Percentiles rank a stretch among this genome's conserved stretches.
These are phyloP conservation scores for Paracentrotus lividus DNA, from an alignment of 53 echinoderm and acorn worm genomes.

Conservation along the genomic window DNA sequence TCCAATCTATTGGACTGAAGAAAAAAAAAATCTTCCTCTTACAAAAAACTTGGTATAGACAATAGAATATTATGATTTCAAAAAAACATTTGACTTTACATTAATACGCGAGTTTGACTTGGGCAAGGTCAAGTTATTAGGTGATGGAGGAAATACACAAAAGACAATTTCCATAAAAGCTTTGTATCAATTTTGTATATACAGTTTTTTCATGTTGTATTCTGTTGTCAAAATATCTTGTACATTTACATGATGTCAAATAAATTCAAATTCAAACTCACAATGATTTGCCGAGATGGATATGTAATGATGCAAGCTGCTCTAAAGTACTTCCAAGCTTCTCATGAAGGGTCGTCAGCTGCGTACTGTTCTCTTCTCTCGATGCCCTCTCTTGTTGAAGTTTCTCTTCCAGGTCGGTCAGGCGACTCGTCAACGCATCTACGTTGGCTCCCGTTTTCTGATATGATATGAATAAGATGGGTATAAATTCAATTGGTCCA, in stretches of 20 bases:
- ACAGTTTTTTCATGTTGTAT: too few species aligned
- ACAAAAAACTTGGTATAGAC: too few species aligned
- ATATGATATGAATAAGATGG: constrained; percentile 27
- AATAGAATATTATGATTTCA: too few species aligned
- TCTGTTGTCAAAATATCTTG: too few species aligned
- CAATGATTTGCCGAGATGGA: constrained; percentile 83
- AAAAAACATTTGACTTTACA: too few species aligned
- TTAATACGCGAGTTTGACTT: too few species aligned
- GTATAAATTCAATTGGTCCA: not conserved
- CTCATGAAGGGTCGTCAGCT: constrained; percentile 78
- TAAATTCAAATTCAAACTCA: constrained; percentile 2
- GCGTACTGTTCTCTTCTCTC: constrained; percentile 75
- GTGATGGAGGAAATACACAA: too few species aligned
- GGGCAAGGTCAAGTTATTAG: too few species aligned
- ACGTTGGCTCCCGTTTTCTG: constrained; percentile 72
- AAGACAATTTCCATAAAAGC: too few species aligned
- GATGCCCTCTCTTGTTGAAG: constrained; percentile 79
- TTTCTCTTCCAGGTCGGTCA: constrained; percentile 81
- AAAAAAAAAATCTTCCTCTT: too few species aligned
- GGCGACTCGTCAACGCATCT: constrained; percentile 64
- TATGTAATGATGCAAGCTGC: constrained; percentile 84
- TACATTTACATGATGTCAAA: not conserved
- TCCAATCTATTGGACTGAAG: too few species aligned
- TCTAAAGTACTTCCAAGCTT: constrained; percentile 83
- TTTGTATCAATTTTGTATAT: too few species aligned